A percentile compares a stretch with the other conserved stretches of the same genome.
phyloP scores from a whole-genome alignment of 1,140 invertebrate species.

The Micrasema minimum region DNA sequence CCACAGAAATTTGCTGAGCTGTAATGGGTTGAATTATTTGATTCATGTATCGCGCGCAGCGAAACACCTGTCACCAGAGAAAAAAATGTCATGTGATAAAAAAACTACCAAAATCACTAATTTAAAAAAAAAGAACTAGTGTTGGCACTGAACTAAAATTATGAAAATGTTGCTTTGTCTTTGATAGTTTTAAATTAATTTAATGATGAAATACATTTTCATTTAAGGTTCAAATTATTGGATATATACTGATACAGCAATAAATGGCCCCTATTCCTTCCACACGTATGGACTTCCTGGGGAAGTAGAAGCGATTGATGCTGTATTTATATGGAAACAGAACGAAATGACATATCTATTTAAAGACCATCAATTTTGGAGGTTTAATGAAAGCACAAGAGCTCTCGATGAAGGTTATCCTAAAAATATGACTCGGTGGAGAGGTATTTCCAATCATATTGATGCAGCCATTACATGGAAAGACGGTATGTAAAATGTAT shows the following conservation, averaged over 20 bases:
- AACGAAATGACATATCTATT: conserved; percentile 71
- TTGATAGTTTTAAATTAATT: no score
- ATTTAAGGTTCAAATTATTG: conserved; percentile 73
- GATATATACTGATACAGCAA: conserved; percentile 72
- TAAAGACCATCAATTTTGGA: conserved; percentile 74
- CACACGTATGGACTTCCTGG: conserved; percentile 72
- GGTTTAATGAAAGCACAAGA: conserved; percentile 71
- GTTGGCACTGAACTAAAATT: no score
- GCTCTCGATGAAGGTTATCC: conserved; percentile 76
- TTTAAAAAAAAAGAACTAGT: no score
- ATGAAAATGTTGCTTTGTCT: no score
- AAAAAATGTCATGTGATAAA: no score
- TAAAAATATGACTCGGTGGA: conserved; percentile 74
- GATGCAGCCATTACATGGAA: conserved; percentile 74
- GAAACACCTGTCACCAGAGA: no score
- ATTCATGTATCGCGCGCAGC: no score
- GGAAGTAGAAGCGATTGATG: conserved; percentile 74
- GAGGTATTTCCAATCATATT: conserved; percentile 71
- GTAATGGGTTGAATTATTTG: no score
- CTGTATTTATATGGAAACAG: conserved; percentile 74
- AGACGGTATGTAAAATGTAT: conserved; percentile 64
- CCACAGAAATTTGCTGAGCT: no score
- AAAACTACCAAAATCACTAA: no score
- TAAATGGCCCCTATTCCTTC: conserved; percentile 69
- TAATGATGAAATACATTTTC: no score